Conservation (phyloP, 2,888 invertebrate genomes). For the Acheta domesticus region DNA sequence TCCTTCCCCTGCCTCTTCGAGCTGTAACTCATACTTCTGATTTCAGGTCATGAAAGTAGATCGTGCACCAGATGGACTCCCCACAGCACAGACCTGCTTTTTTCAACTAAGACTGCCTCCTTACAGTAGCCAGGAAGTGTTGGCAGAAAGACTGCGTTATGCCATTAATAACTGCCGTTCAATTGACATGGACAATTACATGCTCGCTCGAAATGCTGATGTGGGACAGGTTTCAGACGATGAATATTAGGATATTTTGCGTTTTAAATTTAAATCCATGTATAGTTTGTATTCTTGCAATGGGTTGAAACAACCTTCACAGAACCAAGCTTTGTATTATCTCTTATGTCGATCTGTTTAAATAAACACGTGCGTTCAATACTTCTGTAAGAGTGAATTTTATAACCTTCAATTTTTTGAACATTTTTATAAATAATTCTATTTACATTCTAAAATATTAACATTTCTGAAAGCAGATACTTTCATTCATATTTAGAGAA, state of each 20-base stretch:
- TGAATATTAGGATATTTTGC: slow-evolving; percentile 44
- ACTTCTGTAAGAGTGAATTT: neutral
- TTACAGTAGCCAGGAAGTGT: slow-evolving; percentile 57
- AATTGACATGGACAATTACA: slow-evolving; percentile 68
- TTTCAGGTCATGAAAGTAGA: slow-evolving; percentile 56
- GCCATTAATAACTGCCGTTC: slow-evolving; percentile 65
- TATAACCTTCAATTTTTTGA: neutral
- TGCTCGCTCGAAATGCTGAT: slow-evolving; percentile 59
- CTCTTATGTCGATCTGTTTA: neutral
- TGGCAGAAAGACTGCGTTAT: slow-evolving; percentile 60
- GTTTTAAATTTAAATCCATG: neutral
- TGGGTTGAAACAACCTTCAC: neutral
- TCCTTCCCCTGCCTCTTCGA: no score
- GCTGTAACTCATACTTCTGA: neutral
- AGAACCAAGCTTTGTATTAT: slow-evolving; percentile 7
- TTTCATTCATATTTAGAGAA: slow-evolving; percentile 32
- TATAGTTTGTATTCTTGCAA: neutral
- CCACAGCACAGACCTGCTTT: slow-evolving; percentile 62
- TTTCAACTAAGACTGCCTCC: slow-evolving; percentile 62
- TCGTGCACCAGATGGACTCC: slow-evolving; percentile 56
- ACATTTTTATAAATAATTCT: neutral
- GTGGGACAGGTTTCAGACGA: slow-evolving; percentile 51
- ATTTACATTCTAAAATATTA: slow-evolving; percentile 3
- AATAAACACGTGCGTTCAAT: neutral
- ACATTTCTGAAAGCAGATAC: neutral